Base-by-base conservation (phyloP, 2,888 invertebrate species). In the Eupithecia vulgata region DNA sequence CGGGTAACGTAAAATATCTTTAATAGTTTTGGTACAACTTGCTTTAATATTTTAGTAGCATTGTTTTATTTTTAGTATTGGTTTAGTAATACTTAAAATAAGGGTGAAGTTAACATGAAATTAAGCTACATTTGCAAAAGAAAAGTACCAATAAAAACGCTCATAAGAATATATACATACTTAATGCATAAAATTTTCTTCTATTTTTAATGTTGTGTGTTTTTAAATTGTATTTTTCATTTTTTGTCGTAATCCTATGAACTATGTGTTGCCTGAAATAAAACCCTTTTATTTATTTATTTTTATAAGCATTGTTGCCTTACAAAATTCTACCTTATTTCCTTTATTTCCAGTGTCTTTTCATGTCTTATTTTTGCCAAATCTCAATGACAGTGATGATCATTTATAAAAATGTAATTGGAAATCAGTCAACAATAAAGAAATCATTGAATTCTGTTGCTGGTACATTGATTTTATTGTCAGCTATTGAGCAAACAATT, bases 401-500 rank as follows among this genome's bases (percentile, higher is more conserved):
- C 21, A 52, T 52, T 52, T 52, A 21, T 52, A 21, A 25, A 25
- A 10, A 57, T 57, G 5, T 25, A 57, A 57, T 57, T 25, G 25
- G 34, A 61, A 61, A 61, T 17, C 34, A 61, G 34, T 61, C 17
- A 8, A 61, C 34, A 30, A 12, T 8, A 34, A 30, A 34, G 30
- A 61, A 34, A 34, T 61, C 61, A 34, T 61, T 61, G 8, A 30
- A 61, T 30, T 61, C 61, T 34, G 34, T 61, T 34, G 61, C 61
- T 61, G 61, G 61, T 61, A n/a, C n/a, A 65, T 21, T 25, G 21
- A 1, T 12, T 65, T 65, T 13, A 52, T 70, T 64, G 34, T 37
- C 40, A 21, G 30, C n/a, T 52, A 65, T 48, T 21, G 34, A 71
- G 64, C 37, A 64, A 69, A 62, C 59, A 71, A 66, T 57, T 71